Percentiles rank a stretch among this genome's conserved stretches.
These are phyloP conservation scores for Didymodactylos carnosus DNA, from an alignment of 2,888 invertebrate species.

Conservation along the genomic window DNA sequence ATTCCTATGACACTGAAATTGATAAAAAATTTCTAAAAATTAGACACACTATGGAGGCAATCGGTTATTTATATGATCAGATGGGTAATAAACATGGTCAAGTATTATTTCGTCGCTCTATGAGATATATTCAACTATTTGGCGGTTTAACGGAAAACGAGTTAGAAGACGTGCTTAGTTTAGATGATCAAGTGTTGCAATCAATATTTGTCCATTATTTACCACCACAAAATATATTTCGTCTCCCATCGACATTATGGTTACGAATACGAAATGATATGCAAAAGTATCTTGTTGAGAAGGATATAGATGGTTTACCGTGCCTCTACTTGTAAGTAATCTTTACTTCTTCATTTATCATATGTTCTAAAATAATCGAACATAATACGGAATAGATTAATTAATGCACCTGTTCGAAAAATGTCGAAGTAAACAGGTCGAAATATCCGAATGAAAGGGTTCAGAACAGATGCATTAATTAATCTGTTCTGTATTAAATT, in stretches of 20 bases:
- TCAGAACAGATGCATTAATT: too few species aligned
- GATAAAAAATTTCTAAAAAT: not conserved
- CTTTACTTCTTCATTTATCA: too few species aligned
- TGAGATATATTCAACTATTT: not conserved
- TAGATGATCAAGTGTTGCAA: slow-evolving; percentile 8
- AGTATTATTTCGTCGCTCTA: not conserved
- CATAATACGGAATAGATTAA: too few species aligned
- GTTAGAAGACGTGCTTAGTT: slow-evolving; percentile 7
- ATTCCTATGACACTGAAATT: not conserved
- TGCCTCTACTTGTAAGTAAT: not conserved
- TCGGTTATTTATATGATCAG: not conserved
- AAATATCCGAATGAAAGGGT: too few species aligned
- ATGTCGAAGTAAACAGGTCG: too few species aligned
- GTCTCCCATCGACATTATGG: slow-evolving; percentile 3
- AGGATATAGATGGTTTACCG: not conserved
- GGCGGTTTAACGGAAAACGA: slow-evolving; percentile 9
- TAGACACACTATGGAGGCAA: not conserved
- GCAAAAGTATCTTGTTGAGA: slow-evolving; percentile 5
- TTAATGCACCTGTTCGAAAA: too few species aligned
- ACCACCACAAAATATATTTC: slow-evolving; percentile 1
- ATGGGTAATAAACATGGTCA: slow-evolving; percentile 4
- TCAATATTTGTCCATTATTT: slow-evolving; percentile 6
- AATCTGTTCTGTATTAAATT: too few species aligned
- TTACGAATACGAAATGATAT: slow-evolving; percentile 1
- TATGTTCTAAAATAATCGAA: too few species aligned